phyloP scores from a whole-genome alignment of 2,888 invertebrate species.

The Flexamia atlantica region DNA sequence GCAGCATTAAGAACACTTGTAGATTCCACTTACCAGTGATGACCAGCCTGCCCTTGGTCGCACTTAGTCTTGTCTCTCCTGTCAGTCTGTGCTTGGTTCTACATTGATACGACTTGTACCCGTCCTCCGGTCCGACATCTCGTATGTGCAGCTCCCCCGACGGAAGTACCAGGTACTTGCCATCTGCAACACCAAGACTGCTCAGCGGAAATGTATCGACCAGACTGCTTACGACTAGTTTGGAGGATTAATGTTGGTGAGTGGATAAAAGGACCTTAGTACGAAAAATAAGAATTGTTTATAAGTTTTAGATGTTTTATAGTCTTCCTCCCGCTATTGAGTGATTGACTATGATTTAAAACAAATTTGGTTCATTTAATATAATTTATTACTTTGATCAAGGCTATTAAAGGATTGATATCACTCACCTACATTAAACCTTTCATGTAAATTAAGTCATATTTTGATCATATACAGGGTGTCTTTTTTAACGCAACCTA shows the following conservation, averaged over 20 bases:
- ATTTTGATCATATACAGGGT: too few relatives aligned
- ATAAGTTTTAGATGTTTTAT: too few relatives aligned
- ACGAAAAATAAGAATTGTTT: too few relatives aligned
- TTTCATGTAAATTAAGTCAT: too few relatives aligned
- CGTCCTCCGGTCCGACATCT: slow-evolving; percentile 96
- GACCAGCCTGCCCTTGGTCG: slow-evolving; percentile 95
- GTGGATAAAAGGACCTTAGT: background rate
- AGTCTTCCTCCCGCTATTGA: too few relatives aligned
- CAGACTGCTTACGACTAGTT: background rate
- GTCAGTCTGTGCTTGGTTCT: slow-evolving; percentile 95
- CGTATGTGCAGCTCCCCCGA: slow-evolving; percentile 97
- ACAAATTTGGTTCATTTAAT: too few relatives aligned
- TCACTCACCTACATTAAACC: too few relatives aligned
- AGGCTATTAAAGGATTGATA: too few relatives aligned
- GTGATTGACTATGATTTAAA: too few relatives aligned
- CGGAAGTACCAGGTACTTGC: slow-evolving; percentile 95
- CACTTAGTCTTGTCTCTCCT: slow-evolving; percentile 94
- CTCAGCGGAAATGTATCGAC: slow-evolving; percentile 1
- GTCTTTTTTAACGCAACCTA: too few relatives aligned
- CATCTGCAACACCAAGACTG: slow-evolving; percentile 80
- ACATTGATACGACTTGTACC: slow-evolving; percentile 95
- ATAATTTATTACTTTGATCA: too few relatives aligned
- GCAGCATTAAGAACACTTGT: background rate
- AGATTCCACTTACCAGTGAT: slow-evolving; percentile 90
- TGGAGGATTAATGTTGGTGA: background rate